Base-by-base conservation (phyloP, 2,888 invertebrate genomes). In the Dolichopus griseipennis region DNA sequence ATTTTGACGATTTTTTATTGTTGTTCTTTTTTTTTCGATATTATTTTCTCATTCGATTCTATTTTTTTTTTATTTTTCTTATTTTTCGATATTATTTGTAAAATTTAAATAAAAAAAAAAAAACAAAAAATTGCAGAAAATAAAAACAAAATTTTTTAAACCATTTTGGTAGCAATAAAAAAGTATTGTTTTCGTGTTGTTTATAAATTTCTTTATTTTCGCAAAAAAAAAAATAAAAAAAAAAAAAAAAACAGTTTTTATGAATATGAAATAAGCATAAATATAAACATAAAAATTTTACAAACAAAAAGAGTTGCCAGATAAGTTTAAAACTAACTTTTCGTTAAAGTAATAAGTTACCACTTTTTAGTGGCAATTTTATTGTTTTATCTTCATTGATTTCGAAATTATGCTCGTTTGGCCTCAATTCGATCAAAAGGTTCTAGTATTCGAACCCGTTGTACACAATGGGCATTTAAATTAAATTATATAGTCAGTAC, bases 151-250 rank as follows among this genome's bases (percentile, higher is more conserved):
- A 41, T 41, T 12, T 52, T 52, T 52, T 52, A 12, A 52, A 52
- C 52, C 52, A 52, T 52, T 52, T 52, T 52, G 27, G 52, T 52
- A 15, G 52, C 52, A 52, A 52, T 52, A 52, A 52, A 52, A 52
- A 52, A 52, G 52, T 52, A 52, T 52, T 52, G 52, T 52, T 52
- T 52, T 52, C 52, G 52, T 52, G 52, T 52, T 52, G 52, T 52
- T 52, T 52, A 52, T 52, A 52, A 52, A 52, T 52, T 52, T 52
- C 52, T 52, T 52, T 52, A 52, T 52, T 52, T 27, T 27, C 27
- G 5, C 5, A 27, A 27, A 27, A 27, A 2, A 27, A 27, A 27
- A 27, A 2, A 27, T 4, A 27, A 27, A 27, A 4, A 27, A 4
- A 27, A 27, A 27, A 27, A 27, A 2, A 27, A 27, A 27, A 27